Base-by-base conservation (phyloP, 2,888 invertebrate genomes). In the Stegana nigrithorax region DNA sequence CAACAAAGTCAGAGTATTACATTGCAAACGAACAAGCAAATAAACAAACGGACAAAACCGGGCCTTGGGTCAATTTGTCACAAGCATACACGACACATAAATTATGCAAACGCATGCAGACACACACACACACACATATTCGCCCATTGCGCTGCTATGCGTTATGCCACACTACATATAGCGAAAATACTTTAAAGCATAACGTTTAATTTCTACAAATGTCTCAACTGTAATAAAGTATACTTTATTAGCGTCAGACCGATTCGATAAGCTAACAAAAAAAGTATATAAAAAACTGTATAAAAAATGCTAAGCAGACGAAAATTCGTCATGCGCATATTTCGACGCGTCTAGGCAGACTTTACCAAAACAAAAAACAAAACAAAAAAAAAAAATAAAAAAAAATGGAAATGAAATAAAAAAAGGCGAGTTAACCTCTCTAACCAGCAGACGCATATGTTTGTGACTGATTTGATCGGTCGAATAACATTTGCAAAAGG, bases 301-400 rank as follows among this genome's bases (percentile, higher is more conserved):
- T 1, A 45, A 12, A 56, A 36, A 10, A 44, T 23, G 57, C 64
- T 36, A 66, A 67, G 26, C 69, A 59, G 63, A 68, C 61, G 45
- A 79, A 75, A 75, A 75, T 75, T 73, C 77, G 71, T 77, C 72
- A 77, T 75, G 80, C 79, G 73, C 65, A 73, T 69, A 73, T 63
- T 21, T 29, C 21, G 26, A 21, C 17, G 25, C n/a, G n/a, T n/a
- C n/a, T n/a, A n/a, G n/a, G n/a, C n/a, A n/a, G n/a, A n/a, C n/a
- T n/a, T n/a, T n/a, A n/a, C n/a, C n/a, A n/a, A n/a, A n/a, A n/a
- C n/a, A n/a, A n/a, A n/a, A n/a, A n/a, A n/a, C n/a, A n/a, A n/a
- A n/a, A n/a, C n/a, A n/a, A n/a, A n/a, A n/a, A n/a, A n/a, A n/a
- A n/a, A n/a, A n/a, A n/a, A n/a, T n/a, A n/a, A 47, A 47, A 3